phyloP scores from a whole-genome alignment of 2,113 vertebrate genomes.

The Lontra canadensis region DNA sequence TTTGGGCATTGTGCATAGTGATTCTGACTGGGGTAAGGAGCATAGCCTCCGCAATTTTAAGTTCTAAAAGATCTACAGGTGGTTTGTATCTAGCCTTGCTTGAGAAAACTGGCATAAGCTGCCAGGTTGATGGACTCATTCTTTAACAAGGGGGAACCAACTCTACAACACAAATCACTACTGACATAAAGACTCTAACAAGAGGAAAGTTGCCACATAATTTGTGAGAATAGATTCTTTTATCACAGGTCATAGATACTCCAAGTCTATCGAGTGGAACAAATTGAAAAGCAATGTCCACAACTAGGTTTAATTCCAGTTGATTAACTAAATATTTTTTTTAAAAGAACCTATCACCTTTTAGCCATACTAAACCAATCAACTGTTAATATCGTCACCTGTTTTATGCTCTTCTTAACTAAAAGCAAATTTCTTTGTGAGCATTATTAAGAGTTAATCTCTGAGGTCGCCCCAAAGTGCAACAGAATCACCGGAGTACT shows the following conservation, averaged over 20 bases:
- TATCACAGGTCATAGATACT: not conserved
- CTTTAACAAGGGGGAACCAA: not conserved
- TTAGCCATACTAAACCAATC: not conserved
- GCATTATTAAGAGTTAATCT: not conserved
- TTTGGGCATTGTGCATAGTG: not conserved
- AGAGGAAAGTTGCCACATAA: not conserved
- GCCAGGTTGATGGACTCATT: not conserved
- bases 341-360: not conserved
- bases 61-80: not conserved
- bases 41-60: too few species aligned
- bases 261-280: not conserved
- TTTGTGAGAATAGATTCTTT: slow-evolving; percentile 42
- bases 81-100: not conserved
- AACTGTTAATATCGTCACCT: not conserved
- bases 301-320: slow-evolving; percentile 33
- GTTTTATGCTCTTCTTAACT: not conserved
- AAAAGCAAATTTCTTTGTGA: not conserved
- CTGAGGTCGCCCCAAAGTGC: not conserved
- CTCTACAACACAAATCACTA: slow-evolving; percentile 2
- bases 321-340: not conserved
- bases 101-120: not conserved
- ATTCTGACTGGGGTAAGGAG: not conserved
- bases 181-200: not conserved
- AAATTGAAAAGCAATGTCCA: slow-evolving; percentile 7
- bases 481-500: not conserved